These are phyloP conservation scores for Synergus itoensis DNA, from an alignment of 2,888 invertebrate genomes.

Conservation along the genomic window DNA sequence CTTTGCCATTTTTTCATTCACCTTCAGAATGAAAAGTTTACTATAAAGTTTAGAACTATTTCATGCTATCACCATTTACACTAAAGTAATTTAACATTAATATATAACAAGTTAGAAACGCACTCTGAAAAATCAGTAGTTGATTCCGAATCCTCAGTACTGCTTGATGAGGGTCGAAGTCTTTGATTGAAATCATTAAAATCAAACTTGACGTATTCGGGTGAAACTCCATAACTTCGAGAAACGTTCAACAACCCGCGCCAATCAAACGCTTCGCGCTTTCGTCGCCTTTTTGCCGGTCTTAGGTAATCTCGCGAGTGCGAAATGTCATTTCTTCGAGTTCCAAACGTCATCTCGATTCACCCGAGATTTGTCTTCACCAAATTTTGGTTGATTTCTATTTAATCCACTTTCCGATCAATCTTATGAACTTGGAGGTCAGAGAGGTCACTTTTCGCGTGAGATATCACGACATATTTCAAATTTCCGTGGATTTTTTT, in stretches of 20 bases:
- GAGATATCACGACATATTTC: not conserved
- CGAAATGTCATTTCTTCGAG: slow-evolving; percentile 7
- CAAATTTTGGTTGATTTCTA: not conserved
- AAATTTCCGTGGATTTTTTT: not conserved
- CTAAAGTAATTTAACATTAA: no score
- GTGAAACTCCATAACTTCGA: slow-evolving; percentile 4
- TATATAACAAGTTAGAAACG: not conserved
- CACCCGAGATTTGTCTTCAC: not conserved
- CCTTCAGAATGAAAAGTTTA: no score
- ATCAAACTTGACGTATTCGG: not conserved
- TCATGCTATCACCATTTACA: no score
- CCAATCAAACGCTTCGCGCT: slow-evolving; percentile 26
- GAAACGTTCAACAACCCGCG: slow-evolving; percentile 16
- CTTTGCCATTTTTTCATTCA: no score
- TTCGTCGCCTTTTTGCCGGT: slow-evolving; percentile 3
- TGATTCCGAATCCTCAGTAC: slow-evolving; percentile 10
- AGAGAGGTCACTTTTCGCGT: no score
- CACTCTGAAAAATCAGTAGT: slow-evolving; percentile 14
- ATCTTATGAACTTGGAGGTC: not conserved
- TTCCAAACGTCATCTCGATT: slow-evolving; percentile 4
- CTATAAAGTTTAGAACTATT: no score
- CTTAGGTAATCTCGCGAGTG: slow-evolving; percentile 11
- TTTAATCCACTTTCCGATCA: not conserved
- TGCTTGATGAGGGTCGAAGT: not conserved
- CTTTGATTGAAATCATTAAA: slow-evolving; percentile 5